Base-by-base conservation (phyloP, 92 coral and sea anemone species). In the Blastomussa wellsi region DNA sequence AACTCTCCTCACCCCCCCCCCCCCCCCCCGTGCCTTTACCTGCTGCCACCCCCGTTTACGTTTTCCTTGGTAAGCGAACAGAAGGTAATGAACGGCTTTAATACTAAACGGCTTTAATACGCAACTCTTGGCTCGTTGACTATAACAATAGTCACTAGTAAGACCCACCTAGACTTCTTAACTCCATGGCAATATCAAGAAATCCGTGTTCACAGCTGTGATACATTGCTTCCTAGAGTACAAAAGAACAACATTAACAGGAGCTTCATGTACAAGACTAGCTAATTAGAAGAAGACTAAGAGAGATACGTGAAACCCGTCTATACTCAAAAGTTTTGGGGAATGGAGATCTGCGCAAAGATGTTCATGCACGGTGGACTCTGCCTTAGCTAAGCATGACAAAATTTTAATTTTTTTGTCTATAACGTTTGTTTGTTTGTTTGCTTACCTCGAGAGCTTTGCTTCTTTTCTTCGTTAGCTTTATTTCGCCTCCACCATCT, bases 131-230 rank as follows among this genome's bases (percentile, higher is more conserved):
- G 22, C 29, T 20, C 28, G 64, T 29, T 51, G 49, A 4, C 28
- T 10, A 1, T 12, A 33, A 29, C 16, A 33, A 32, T 31, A 65
- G 1, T 36, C 42, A 68, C 15, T 0, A 10, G 0, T 32, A 14
- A 19, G 9, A 28, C 89, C 62, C 76, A 94, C 98, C 98, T 62
- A 94, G 79, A 82, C 95, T 92, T 76, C 95, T 84, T 65, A 94
- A 80, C 82, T 94, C 98, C 98, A 92, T 94, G 5, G 93, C 83
- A 64, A 94, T 91, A 57, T 94, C 98, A 12, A 94, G 87, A 71
- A 77, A 94, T 33, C 98, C 98, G 66, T 94, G 95, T 81, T 94
- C 98, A 64, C 95, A 92, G 74, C 98, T 94, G 76, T 94, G 98
- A 68, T 92, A 94, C 92, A 92, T 79, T 9, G 95, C 95, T 66